Base-by-base conservation (phyloP, 2,113 vertebrate genomes). In the Sinocyclocheilus anshuiensis region DNA sequence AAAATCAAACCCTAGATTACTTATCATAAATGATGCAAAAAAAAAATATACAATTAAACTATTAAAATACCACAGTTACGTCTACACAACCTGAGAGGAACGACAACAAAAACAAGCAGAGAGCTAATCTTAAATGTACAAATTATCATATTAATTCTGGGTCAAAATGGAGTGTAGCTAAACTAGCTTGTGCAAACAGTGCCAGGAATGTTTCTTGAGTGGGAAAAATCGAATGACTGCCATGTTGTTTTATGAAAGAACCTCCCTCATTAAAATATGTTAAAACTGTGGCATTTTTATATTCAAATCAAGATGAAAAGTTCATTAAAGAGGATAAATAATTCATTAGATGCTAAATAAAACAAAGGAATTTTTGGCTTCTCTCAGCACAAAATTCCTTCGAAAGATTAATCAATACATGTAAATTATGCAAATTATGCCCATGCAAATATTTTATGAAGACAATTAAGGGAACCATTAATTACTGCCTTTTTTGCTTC, bases 351-450 rank as follows among this genome's bases (percentile, higher is more conserved):
- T 99, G 96, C 97, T 98, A 97, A 99, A 98, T 99, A 99, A 99
- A 99, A 99, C 97, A 99, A 98, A 98, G 96, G 95, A 96, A 96
- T 97, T 98, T 98, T 98, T 97, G 97, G 97, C 98, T 97, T 99
- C 97, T 98, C 97, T 99, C 98, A 99, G 98, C 97, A 99, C 94
- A 99, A 99, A 99, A 99, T 98, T 97, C 97, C 97, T 98, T 98
- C 99, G 97, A 99, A 99, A 99, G 98, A 99, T 99, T 99, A 99
- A 99, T 99, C 99, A 99, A 99, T 98, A 98, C 97, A 98, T 99
- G 97, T 97, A 99, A 98, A 99, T 99, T 99, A 99, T 99, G 98
- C 98, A 99, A 99, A 99, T 99, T 98, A 98, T 97, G 97, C 97
- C 96, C 98, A 98, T 99, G 98, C 98, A 99, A 99, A 99, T 99